Evolutionary conservation across 2,888 invertebrate genomes (phyloP), one percentile per base, ranked within the genome.

Genomic region (Tachina lurida): DNA sequence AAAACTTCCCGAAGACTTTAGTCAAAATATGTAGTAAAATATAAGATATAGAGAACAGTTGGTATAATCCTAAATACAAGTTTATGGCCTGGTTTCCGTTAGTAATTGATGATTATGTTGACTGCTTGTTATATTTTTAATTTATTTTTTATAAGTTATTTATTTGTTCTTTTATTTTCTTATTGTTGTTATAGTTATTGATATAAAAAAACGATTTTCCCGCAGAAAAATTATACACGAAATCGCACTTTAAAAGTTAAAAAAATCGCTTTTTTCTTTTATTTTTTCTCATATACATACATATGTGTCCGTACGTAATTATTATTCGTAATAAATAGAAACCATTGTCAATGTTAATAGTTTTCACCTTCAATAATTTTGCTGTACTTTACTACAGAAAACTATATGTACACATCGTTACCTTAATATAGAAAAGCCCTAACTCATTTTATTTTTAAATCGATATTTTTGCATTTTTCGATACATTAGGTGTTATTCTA

Each of bases 321-420:
- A 63, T 79, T 47, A 47, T 73, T 73, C 39, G 65, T 49, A 22
- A 70, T 71, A 77, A 43, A 67, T 60, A 67, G 73, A 86, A 71
- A n/a, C 79, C 86, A 86, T 76, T 83, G 86, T 76, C 86, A 86
- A 86, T 86, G 86, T 86, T 86, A 86, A 86, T 83, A 76, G 68
- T 47, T 79, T 83, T 86, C 86, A 86, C 86, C 83, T 83, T 83
- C 83, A 83, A 75, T 54, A 47, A 13, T 22, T 54, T n/a, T 67
- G 15, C 47, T 58, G 13, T 43, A 52, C 73, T 43, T 56, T 43
- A 67, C 49, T 60, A 54, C 43, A 75, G 31, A 31, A 0, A 31
- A 31, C 31, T 31, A 31, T 31, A 31, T 31, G 31, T 31, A 7
- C 7, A 2, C 7, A 31, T 31, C 7, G 31, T 31, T 31, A 7